Evolutionary conservation across 2,797 vertebrate genomes (phyloP).

Genomic region (Myiothlypis coronata): DNA sequence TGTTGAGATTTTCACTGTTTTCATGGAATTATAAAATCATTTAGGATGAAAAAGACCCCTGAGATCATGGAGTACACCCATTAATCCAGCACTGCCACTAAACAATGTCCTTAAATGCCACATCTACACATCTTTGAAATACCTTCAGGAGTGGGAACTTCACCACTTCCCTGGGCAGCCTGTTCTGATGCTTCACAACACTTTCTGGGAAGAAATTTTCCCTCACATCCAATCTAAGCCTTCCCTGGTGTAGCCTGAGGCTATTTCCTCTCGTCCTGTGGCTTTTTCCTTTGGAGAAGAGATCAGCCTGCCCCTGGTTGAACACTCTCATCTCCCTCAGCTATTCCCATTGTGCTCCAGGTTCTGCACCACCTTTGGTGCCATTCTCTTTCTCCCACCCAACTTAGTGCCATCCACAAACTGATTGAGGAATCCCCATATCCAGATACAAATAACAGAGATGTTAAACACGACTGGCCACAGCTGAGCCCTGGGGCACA

Average conservation of each 20-base stretch:
- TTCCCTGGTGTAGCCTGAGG: neutral
- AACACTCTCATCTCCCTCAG: neutral
- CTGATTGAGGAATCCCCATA: neutral
- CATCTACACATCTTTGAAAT: neutral
- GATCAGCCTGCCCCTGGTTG: accelerated
- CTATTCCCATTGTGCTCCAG: neutral
- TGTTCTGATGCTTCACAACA: neutral
- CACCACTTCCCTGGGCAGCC: neutral
- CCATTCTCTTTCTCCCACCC: neutral
- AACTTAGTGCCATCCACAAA: neutral
- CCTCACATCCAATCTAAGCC: neutral
- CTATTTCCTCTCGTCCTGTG: neutral
- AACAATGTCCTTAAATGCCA: neutral
- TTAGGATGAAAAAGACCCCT: neutral
- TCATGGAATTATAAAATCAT: neutral
- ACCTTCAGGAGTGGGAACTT: neutral
- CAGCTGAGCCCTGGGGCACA: neutral
- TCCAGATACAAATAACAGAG: neutral
- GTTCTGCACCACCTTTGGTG: neutral
- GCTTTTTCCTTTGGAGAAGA: neutral
- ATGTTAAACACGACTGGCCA: neutral
- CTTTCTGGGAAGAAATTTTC: neutral
- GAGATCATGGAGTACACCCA: neutral
- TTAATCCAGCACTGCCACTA: neutral
- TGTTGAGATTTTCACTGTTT: neutral